These are phyloP conservation scores for Nipponacmea schrenckii DNA, from an alignment of 2,888 invertebrate species.

Conservation along the genomic window DNA sequence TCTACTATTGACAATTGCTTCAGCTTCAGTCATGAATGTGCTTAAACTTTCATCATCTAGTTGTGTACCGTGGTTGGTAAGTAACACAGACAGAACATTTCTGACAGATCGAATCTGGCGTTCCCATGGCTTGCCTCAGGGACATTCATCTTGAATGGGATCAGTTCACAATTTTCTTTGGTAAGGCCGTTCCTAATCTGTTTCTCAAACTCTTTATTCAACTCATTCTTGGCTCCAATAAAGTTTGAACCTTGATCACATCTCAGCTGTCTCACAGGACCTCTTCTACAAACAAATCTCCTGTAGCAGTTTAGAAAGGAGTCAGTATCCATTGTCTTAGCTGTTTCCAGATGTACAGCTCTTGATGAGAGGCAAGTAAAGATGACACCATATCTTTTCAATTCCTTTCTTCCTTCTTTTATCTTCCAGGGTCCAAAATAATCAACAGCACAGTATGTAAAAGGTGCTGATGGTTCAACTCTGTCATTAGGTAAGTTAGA, in stretches of 20 bases:
- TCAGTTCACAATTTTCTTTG: slow-evolving; percentile 5
- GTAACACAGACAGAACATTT: slow-evolving; percentile 7
- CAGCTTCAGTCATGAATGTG: slow-evolving; percentile 33
- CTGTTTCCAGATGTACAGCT: slow-evolving; percentile 53
- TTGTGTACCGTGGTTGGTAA: neutral
- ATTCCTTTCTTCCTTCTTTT: slow-evolving; percentile 41
- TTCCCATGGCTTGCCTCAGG: slow-evolving; percentile 20
- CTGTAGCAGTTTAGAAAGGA: slow-evolving; percentile 35
- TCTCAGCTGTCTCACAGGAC: slow-evolving; percentile 29
- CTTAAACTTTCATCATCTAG: slow-evolving; percentile 29
- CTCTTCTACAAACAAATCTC: slow-evolving; percentile 24
- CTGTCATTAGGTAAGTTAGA: slow-evolving; percentile 19
- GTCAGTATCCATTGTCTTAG: slow-evolving; percentile 33
- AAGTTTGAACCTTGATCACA: slow-evolving; percentile 39
- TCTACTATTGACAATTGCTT: slow-evolving; percentile 30
- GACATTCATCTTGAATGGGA: slow-evolving; percentile 9
- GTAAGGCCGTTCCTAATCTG: neutral
- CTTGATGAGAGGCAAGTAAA: slow-evolving; percentile 56
- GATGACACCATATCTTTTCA: slow-evolving; percentile 52
- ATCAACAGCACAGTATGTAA: slow-evolving; percentile 19
- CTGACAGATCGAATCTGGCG: slow-evolving; percentile 16
- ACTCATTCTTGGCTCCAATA: slow-evolving; percentile 27
- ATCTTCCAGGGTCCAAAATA: slow-evolving; percentile 38
- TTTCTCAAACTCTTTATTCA: slow-evolving; percentile 9
- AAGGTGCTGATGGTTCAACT: slow-evolving; percentile 14